phyloP scores from a whole-genome alignment of 2,888 invertebrate species.

The Pharmacophagus antenor region DNA sequence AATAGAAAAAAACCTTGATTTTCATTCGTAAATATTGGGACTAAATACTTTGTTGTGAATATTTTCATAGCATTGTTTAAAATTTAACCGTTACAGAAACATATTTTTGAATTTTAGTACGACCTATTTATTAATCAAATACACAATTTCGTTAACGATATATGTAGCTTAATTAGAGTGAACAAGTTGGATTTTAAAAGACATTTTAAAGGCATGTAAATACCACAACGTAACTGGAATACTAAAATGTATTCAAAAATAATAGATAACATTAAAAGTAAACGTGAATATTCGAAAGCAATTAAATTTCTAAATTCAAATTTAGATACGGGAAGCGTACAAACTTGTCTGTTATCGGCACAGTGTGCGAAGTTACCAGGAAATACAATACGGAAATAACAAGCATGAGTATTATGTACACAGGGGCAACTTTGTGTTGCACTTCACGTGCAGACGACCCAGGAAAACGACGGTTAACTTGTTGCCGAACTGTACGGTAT shows the following conservation, averaged over 20 bases:
- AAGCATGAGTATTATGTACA: slow-evolving; percentile 8
- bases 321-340: slow-evolving; percentile 5
- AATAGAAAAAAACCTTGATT: no score
- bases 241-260: background rate
- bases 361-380: slow-evolving; percentile 11
- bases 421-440: slow-evolving; percentile 18
- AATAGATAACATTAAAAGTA: background rate
- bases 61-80: no score
- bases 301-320: slow-evolving; percentile 15
- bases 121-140: no score
- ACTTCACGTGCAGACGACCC: slow-evolving; percentile 12
- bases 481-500: slow-evolving; percentile 16
- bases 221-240: background rate
- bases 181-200: no score
- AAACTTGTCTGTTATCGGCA: slow-evolving; percentile 23
- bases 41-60: no score
- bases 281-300: background rate
- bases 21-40: background rate
- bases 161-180: no score
- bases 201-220: background rate
- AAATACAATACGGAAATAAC: slow-evolving; percentile 22
- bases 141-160: no score
- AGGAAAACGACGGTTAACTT: slow-evolving; percentile 15
- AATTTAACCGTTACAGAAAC: background rate
- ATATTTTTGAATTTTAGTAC: no score